Evolutionary conservation across 2,113 vertebrate species (phyloP).

Genomic region (Anguilla japonica): DNA sequence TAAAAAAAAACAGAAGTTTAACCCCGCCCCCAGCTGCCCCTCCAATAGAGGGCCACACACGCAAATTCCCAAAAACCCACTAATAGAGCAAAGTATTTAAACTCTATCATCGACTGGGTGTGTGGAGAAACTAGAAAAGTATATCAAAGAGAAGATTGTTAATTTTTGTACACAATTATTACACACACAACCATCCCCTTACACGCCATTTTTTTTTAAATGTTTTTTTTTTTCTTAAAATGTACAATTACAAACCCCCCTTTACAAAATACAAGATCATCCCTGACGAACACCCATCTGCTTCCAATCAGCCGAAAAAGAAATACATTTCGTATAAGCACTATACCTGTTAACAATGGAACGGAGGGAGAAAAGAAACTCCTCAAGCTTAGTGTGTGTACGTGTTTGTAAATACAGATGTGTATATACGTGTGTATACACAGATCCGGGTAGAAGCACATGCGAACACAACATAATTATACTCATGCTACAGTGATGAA

Average conservation of each 20-base stretch:
- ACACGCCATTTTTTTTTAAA: neutral
- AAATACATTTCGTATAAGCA: neutral
- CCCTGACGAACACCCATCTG: neutral
- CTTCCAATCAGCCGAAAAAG: neutral
- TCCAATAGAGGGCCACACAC: neutral
- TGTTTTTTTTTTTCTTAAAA: neutral
- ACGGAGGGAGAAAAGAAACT: neutral
- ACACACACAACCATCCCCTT: neutral
- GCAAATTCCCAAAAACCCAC: neutral
- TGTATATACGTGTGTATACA: neutral
- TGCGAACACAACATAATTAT: neutral
- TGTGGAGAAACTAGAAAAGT: neutral
- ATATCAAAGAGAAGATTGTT: constrained; percentile 4
- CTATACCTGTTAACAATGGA: neutral
- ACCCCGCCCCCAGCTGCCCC: neutral
- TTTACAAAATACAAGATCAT: neutral
- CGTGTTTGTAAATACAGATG: too few relatives aligned
- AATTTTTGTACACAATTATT: constrained; percentile 5
- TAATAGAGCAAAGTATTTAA: neutral
- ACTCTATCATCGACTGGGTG: neutral
- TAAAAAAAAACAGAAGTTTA: neutral
- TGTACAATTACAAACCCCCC: constrained; percentile 3
- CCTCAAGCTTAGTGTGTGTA: neutral
- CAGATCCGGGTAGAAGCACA: neutral
- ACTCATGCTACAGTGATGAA: neutral